Conservation (phyloP, 2,113 vertebrate species). For the Triplophysa rosa region DNA sequence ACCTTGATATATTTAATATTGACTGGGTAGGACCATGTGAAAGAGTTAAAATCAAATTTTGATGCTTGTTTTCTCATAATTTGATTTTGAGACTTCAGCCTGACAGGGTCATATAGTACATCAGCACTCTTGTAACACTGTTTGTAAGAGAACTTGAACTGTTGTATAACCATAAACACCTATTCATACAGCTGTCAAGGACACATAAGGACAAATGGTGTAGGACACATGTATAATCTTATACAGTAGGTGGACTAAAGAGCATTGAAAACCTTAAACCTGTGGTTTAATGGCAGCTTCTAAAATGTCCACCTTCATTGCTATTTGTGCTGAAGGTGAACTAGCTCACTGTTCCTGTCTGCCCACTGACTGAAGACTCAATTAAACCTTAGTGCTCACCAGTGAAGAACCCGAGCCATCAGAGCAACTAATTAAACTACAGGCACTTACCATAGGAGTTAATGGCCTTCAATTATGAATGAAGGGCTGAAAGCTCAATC, state of each 20-base stretch:
- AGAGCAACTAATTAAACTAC: conserved; percentile 57
- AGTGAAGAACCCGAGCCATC: conserved; percentile 45
- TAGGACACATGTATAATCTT: neutral
- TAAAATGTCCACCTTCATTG: conserved; percentile 6
- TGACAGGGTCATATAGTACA: too few relatives aligned
- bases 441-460: conserved; percentile 54
- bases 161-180: neutral
- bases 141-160: neutral
- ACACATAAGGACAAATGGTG: neutral
- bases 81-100: too few relatives aligned
- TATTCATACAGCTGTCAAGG: conserved; percentile 22
- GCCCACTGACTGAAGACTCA: conserved; percentile 49
- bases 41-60: too few relatives aligned
- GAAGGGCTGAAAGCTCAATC: conserved; percentile 53
- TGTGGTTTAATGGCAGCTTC: neutral
- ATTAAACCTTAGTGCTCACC: conserved; percentile 45
- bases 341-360: conserved; percentile 39
- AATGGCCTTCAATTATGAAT: conserved; percentile 66
- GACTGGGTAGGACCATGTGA: too few relatives aligned
- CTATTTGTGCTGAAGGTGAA: conserved; percentile 41
- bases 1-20: too few relatives aligned
- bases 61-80: too few relatives aligned
- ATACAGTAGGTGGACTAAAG: neutral
- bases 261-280: conserved; percentile 17
- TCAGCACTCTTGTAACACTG: too few relatives aligned